A percentile compares a stretch with the other conserved stretches of the same genome.
These are phyloP conservation scores for Spizaetus ornatus DNA, from an alignment of 2,113 vertebrate species.

Conservation along the genomic window DNA sequence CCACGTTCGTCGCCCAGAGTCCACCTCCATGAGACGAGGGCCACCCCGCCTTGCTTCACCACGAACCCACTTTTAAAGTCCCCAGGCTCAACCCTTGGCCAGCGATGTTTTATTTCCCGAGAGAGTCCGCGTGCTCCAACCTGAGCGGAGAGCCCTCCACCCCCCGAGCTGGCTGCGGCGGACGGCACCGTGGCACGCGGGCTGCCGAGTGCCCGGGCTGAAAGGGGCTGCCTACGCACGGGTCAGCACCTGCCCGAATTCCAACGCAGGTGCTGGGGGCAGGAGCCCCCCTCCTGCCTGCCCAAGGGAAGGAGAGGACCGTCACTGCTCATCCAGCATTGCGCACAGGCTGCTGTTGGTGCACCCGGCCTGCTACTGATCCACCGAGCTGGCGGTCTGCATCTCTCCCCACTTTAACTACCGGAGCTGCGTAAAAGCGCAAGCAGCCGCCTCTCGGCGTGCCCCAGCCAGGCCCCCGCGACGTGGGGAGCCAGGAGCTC, in stretches of 20 bases:
- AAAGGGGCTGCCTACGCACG: background rate
- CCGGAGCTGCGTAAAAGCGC: background rate
- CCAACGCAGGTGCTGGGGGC: rapidly evolving
- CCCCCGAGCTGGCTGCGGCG: rapidly evolving
- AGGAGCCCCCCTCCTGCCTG: rapidly evolving
- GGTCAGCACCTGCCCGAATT: background rate
- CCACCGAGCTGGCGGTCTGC: background rate
- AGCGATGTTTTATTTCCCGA: rapidly evolving
- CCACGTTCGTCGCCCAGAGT: background rate
- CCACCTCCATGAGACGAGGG: background rate
- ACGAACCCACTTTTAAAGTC: background rate
- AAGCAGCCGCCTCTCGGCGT: background rate
- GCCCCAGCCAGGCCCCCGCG: background rate
- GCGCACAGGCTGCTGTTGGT: background rate
- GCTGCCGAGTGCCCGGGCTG: background rate
- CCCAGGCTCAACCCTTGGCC: background rate
- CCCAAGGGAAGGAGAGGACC: background rate
- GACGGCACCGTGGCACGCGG: background rate
- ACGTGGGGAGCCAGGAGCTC: background rate
- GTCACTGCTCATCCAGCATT: background rate
- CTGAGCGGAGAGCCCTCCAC: background rate
- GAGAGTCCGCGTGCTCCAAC: background rate
- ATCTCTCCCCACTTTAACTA: background rate
- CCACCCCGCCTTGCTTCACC: background rate
- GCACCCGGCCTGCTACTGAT: background rate